These are phyloP conservation scores for Psococerastis gibbosa DNA, from an alignment of 2,888 invertebrate species.

Conservation along the genomic window DNA sequence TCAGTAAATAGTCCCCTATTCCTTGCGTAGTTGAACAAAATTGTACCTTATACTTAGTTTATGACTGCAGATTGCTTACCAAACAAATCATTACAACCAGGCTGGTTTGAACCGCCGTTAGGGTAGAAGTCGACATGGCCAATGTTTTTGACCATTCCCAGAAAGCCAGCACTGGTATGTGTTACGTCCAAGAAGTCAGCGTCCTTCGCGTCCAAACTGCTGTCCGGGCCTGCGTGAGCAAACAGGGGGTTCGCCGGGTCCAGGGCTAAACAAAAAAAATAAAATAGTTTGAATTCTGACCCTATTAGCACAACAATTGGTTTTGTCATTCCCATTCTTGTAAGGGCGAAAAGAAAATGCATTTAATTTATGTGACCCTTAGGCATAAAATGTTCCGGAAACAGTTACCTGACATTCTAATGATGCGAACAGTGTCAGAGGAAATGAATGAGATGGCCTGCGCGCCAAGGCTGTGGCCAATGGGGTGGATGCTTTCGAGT, in stretches of 20 bases:
- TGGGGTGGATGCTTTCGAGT: neutral
- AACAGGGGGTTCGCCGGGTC: conserved; percentile 5
- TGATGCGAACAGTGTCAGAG: too few species aligned
- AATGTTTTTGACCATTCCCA: neutral
- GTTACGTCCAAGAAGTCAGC: conserved; percentile 1
- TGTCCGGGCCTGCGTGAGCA: neutral
- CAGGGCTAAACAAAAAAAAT: neutral
- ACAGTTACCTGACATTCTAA: too few species aligned
- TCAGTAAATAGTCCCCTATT: too few species aligned
- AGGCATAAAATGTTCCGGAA: too few species aligned
- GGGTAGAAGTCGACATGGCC: conserved; percentile 3
- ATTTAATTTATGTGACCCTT: too few species aligned
- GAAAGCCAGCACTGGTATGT: neutral
- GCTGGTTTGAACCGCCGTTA: neutral
- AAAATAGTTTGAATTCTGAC: too few species aligned
- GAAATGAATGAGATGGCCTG: conserved; percentile 6
- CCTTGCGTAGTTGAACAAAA: too few species aligned
- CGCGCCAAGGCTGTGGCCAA: conserved; percentile 2
- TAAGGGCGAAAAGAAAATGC: too few species aligned
- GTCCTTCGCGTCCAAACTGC: neutral
- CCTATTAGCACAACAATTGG: too few species aligned
- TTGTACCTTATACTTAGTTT: too few species aligned
- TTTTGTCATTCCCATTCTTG: too few species aligned
- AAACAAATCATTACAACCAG: neutral
- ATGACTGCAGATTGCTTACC: neutral